phyloP scores from a whole-genome alignment of 2,113 vertebrate genomes.

The Callipepla squamata region DNA sequence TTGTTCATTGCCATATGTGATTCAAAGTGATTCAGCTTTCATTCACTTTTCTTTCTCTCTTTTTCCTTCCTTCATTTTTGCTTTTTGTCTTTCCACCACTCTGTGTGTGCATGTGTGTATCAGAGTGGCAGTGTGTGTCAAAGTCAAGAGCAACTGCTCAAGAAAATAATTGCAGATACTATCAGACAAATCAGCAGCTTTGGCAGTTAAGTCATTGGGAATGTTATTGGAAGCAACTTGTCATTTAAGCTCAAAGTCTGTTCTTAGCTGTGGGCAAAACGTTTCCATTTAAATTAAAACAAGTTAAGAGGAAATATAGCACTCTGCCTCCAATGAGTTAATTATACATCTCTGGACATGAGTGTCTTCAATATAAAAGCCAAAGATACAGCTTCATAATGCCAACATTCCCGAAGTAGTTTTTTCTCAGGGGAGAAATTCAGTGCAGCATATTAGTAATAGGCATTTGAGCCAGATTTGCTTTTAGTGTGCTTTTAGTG shows the following conservation, averaged over 20 bases:
- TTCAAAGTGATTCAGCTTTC: not conserved
- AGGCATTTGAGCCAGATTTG: not conserved
- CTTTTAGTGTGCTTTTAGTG: not conserved
- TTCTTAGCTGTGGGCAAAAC: conserved; percentile 47
- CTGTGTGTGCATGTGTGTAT: not conserved
- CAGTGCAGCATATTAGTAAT: not conserved
- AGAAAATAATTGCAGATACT: conserved; percentile 62
- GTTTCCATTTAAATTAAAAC: conserved; percentile 61
- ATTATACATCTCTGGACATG: conserved; percentile 32
- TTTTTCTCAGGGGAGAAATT: not conserved
- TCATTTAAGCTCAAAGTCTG: conserved; percentile 67
- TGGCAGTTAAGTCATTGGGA: conserved; percentile 31
- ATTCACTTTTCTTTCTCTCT: not conserved
- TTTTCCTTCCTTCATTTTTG: not conserved
- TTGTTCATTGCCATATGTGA: not conserved
- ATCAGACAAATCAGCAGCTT: conserved; percentile 53
- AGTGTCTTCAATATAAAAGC: conserved; percentile 30
- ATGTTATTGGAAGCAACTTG: conserved; percentile 58
- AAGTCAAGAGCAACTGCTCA: conserved; percentile 42
- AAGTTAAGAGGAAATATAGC: conserved; percentile 46
- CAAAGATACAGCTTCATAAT: conserved; percentile 25
- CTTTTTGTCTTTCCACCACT: not conserved
- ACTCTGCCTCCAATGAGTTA: conserved; percentile 33
- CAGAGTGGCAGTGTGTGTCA: conserved; percentile 31
- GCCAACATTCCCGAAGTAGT: not conserved